Percentiles rank a stretch among this genome's conserved stretches.
phyloP scores from a whole-genome alignment of 2,888 invertebrate species.

The Erebia ligea region DNA sequence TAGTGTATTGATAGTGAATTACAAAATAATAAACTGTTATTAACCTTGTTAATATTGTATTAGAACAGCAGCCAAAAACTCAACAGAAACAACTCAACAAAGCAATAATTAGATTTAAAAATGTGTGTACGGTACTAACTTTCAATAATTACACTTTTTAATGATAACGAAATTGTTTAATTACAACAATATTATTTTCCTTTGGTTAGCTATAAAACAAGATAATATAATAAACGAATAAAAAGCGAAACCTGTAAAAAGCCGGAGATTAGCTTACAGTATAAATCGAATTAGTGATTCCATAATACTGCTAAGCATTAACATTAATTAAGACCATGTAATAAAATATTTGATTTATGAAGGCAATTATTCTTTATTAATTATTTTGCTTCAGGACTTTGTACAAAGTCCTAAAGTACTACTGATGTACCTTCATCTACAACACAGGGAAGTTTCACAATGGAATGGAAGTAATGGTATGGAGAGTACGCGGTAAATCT shows the following conservation, averaged over 20 bases:
- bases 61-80: slow-evolving; percentile 19
- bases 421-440: too few species aligned
- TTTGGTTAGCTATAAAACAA: background rate
- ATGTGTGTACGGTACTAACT: slow-evolving; percentile 5
- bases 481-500: too few species aligned
- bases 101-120: slow-evolving; percentile 21
- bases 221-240: slow-evolving; percentile 20
- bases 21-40: slow-evolving; percentile 6
- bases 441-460: too few species aligned
- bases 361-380: background rate
- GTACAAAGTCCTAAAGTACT: too few species aligned
- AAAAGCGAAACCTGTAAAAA: slow-evolving; percentile 25
- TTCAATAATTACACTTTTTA: slow-evolving; percentile 11
- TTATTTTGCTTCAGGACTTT: too few species aligned
- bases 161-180: slow-evolving; percentile 2
- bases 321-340: slow-evolving; percentile 13
- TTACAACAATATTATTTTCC: slow-evolving; percentile 13
- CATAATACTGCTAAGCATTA: slow-evolving; percentile 23
- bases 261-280: slow-evolving; percentile 19
- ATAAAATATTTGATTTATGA: slow-evolving; percentile 15
- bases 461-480: too few species aligned
- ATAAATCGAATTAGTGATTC: slow-evolving; percentile 26
- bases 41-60: slow-evolving; percentile 19
- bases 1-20: slow-evolving; percentile 36
- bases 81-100: slow-evolving; percentile 14